Evolutionary conservation across 2,113 vertebrate genomes (phyloP).

Genomic region (Dicentrarchus labrax): DNA sequence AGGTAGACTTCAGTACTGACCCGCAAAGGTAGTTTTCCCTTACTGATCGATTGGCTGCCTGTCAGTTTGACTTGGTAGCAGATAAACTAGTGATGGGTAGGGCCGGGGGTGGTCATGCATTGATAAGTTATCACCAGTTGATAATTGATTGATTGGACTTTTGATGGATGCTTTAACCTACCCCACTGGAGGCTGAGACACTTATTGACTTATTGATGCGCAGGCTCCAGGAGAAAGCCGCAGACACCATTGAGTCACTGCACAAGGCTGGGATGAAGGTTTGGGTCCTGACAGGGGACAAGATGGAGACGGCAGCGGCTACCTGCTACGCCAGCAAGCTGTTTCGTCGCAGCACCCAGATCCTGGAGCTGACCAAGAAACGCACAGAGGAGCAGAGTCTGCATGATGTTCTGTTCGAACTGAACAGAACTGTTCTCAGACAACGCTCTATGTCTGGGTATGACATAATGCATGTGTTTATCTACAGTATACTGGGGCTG

Average conservation of each 20-base stretch:
- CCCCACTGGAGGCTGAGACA: conserved; percentile 34
- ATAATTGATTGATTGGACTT: conserved; percentile 61
- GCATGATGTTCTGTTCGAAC: conserved; percentile 94
- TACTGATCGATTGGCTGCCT: conserved; percentile 43
- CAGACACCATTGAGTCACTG: conserved; percentile 96
- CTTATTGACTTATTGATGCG: conserved; percentile 57
- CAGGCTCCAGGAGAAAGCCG: conserved; percentile 97
- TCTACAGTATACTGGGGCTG: neutral
- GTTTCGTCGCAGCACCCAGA: conserved; percentile 92
- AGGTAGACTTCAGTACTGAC: conserved; percentile 28
- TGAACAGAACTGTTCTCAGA: conserved; percentile 92
- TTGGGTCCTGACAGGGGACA: conserved; percentile 99
- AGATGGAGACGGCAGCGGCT: conserved; percentile 97
- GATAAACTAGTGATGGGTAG: conserved; percentile 61
- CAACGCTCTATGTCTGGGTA: conserved; percentile 91
- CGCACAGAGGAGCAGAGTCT: conserved; percentile 94
- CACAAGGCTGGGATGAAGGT: conserved; percentile 98
- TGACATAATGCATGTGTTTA: conserved; percentile 7
- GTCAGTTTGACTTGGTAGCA: conserved; percentile 59
- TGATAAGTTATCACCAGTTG: conserved; percentile 70
- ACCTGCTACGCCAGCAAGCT: conserved; percentile 98
- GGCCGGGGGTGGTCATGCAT: conserved; percentile 47
- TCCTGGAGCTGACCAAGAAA: conserved; percentile 98
- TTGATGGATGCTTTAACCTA: conserved; percentile 61
- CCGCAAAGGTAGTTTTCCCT: conserved; percentile 16